These are phyloP conservation scores for Pseudorhombus dupliciocellatus DNA, from an alignment of 2,113 vertebrate species.

Conservation along the genomic window DNA sequence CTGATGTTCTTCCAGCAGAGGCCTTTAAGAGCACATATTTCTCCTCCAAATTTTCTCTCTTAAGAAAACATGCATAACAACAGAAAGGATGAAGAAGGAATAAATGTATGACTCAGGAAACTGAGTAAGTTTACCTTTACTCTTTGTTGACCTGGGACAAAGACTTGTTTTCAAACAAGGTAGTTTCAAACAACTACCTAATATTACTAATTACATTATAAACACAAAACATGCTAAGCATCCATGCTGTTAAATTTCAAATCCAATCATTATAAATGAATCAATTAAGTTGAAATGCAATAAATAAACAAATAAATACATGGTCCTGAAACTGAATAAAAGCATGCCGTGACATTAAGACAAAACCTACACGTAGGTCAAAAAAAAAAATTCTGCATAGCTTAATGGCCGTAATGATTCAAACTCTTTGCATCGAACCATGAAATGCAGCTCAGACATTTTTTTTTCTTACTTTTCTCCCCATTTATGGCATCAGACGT, in stretches of 20 bases:
- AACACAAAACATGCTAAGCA: too few species aligned
- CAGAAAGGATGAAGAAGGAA: not conserved
- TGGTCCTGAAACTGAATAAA: too few species aligned
- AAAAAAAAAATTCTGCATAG: too few species aligned
- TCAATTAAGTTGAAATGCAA: too few species aligned
- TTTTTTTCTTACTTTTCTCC: not conserved
- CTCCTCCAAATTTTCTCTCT: not conserved
- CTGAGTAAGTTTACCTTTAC: not conserved
- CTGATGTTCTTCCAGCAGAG: slow-evolving; percentile 37
- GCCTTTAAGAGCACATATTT: slow-evolving; percentile 19
- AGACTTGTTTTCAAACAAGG: too few species aligned
- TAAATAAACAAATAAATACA: too few species aligned
- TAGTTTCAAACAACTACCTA: too few species aligned
- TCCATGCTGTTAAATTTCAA: too few species aligned
- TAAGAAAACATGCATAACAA: not conserved
- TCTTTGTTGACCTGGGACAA: not conserved
- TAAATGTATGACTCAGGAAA: not conserved
- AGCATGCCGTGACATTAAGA: too few species aligned
- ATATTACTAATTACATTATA: too few species aligned
- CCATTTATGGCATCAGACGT: slow-evolving; percentile 17
- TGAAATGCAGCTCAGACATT: slow-evolving; percentile 20
- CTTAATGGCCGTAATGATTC: not conserved
- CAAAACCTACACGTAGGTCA: too few species aligned
- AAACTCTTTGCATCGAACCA: slow-evolving; percentile 11
- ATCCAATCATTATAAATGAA: too few species aligned